Base-by-base conservation (phyloP, 2,888 invertebrate species). In the Ceraclea dissimilis region DNA sequence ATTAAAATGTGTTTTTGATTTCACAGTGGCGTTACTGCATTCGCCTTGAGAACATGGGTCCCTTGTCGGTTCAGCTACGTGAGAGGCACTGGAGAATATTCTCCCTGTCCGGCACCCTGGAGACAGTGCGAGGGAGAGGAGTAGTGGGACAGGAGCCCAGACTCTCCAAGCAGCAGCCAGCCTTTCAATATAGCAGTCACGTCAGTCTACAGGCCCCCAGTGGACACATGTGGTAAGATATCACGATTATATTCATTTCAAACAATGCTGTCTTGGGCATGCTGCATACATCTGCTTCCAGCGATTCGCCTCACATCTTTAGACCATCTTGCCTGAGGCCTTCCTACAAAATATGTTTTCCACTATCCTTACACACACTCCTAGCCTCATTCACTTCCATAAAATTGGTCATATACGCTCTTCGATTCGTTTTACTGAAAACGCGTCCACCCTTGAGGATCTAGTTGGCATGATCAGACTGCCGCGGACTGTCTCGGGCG, bases 51-150 rank as follows among this genome's bases (percentile, higher is more conserved):
- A 98, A 99, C 75, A 78, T 96, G 54, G 92, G 95, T 1, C 82
- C 88, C 34, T 77, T 89, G 54, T 88, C 90, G 53, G 93, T 98
- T 2, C 96, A 96, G 70, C 75, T 99, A 49, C 82, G 97, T 58
- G 96, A 98, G 76, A 79, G 98, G n/a, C 95, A 97, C 73, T 97
- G 97, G 97, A 83, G 96, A 64, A 97, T 98, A 70, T 97, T 97
- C 73, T 94, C 94, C 34, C 78, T 97, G 59, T 90, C 90, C 52
- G 92, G 93, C 53, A 95, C 96, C 13, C 75, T 97, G 66, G 96
- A 97, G 76, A 96, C 95, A 0, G 92, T 92, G 1, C 81, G 95
- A 63, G 97, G 96, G 0, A 81, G 96, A 66, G 97, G 94, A 44
- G 96, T 98, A 51, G 95, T 97, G n/a, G 97, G 97, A 1, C 94